These are phyloP conservation scores for Allochrocebus solatus DNA, from an alignment of 2,797 vertebrate genomes.

Conservation along the genomic window DNA sequence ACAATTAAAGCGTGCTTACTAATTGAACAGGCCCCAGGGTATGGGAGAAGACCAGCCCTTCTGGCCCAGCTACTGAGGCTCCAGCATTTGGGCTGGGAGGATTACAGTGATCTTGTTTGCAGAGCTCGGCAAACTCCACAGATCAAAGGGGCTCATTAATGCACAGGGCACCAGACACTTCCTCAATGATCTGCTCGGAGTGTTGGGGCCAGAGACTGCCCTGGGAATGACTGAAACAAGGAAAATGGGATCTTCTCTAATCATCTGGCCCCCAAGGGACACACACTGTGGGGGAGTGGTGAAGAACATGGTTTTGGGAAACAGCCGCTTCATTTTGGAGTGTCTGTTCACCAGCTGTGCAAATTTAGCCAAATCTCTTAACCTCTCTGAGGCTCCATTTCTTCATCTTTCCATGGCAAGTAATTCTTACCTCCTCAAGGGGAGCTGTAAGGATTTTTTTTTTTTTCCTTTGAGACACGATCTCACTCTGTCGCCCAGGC, in stretches of 20 bases:
- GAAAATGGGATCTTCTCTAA: background rate
- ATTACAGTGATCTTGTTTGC: background rate
- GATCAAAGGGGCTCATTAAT: conserved; percentile 6
- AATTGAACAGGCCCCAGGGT: background rate
- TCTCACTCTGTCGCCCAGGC: background rate
- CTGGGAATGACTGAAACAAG: background rate
- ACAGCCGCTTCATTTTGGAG: background rate
- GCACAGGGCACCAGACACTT: background rate
- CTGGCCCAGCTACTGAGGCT: background rate
- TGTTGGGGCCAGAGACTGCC: background rate
- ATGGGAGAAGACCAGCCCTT: background rate
- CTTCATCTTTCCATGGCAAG: background rate
- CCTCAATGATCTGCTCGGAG: background rate
- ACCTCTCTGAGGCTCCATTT: background rate
- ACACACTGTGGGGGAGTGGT: background rate
- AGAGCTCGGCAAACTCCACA: background rate
- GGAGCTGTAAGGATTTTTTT: background rate
- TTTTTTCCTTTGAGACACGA: background rate
- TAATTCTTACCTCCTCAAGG: background rate
- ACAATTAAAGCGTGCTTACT: background rate
- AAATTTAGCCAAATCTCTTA: background rate
- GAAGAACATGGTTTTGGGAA: background rate
- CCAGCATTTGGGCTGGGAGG: background rate
- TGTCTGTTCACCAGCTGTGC: background rate
- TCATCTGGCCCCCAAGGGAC: background rate